Conservation (phyloP, 2,113 vertebrate genomes). For the Chascanopsetta lugubris region DNA sequence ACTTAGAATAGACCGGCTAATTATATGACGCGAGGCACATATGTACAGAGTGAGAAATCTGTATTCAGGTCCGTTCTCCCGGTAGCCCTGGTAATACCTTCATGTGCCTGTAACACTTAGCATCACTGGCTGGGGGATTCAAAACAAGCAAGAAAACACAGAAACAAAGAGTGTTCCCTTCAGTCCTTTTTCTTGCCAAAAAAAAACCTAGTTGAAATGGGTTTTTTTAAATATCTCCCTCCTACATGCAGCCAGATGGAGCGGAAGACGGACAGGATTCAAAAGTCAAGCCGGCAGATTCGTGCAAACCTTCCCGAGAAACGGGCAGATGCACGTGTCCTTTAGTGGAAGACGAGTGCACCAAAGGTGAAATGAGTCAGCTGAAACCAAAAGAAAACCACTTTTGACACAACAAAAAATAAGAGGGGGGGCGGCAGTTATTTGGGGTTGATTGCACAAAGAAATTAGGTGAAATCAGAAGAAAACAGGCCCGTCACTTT, state of each 20-base stretch:
- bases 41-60: slow-evolving; percentile 48
- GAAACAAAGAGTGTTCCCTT: slow-evolving; percentile 19
- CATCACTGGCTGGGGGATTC: slow-evolving; percentile 35
- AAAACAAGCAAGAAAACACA: background rate
- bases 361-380: slow-evolving; percentile 28
- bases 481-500: too few species aligned
- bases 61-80: slow-evolving; percentile 70
- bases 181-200: slow-evolving; percentile 41
- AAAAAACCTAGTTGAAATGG: slow-evolving; percentile 38
- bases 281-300: slow-evolving; percentile 19
- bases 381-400: slow-evolving; percentile 43
- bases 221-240: slow-evolving; percentile 34
- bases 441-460: too few species aligned
- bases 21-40: slow-evolving; percentile 47
- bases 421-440: too few species aligned
- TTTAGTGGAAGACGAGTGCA: slow-evolving; percentile 21
- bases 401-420: background rate
- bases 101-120: slow-evolving; percentile 77
- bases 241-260: slow-evolving; percentile 42
- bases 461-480: slow-evolving; percentile 50
- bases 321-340: slow-evolving; percentile 31
- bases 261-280: slow-evolving; percentile 4
- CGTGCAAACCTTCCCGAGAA: background rate
- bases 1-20: slow-evolving; percentile 39
- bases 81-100: slow-evolving; percentile 61